Evolutionary conservation across 2,797 vertebrate genomes (phyloP).

Genomic region (Vespertilio murinus): DNA sequence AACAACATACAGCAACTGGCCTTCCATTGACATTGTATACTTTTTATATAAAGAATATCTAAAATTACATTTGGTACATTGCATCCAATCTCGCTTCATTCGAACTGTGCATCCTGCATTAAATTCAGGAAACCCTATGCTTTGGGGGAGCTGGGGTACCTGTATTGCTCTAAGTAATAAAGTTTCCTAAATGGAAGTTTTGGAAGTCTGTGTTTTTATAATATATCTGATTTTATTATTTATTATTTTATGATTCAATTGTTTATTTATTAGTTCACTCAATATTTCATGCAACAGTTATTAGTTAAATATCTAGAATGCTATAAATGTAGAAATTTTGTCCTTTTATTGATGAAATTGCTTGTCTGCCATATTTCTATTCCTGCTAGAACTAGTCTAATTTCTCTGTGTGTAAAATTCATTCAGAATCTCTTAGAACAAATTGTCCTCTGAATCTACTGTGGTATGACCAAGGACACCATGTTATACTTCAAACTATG

Average conservation of each 20-base stretch:
- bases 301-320: background rate
- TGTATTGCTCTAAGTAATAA: background rate
- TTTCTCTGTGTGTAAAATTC: slow-evolving; percentile 1
- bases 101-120: background rate
- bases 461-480: background rate
- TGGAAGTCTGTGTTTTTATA: background rate
- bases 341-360: background rate
- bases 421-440: background rate
- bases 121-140: background rate
- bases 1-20: slow-evolving; percentile 45
- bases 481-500: background rate
- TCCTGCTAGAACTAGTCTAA: background rate
- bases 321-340: background rate
- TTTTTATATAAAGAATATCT: background rate
- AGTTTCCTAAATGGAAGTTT: background rate
- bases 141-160: background rate
- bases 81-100: background rate
- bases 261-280: background rate
- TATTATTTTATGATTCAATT: background rate
- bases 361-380: background rate
- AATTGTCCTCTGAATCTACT: background rate
- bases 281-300: background rate
- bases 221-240: too few relatives aligned
- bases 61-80: background rate
- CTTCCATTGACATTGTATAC: background rate